These are phyloP conservation scores for Spea multiplicata DNA, from an alignment of 2,113 vertebrate genomes.

Conservation along the genomic window DNA sequence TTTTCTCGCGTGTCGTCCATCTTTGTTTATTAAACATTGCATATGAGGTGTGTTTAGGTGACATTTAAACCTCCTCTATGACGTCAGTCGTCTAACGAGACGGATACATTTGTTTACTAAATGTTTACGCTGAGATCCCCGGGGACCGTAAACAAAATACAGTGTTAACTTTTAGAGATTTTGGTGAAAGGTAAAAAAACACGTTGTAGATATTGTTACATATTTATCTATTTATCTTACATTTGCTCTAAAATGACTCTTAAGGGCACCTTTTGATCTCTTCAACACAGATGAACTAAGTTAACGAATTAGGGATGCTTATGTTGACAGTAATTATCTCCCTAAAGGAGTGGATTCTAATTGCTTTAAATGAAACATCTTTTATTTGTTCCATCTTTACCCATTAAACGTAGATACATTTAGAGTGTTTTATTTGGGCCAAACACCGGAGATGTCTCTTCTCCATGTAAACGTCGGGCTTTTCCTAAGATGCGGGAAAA, in stretches of 20 bases:
- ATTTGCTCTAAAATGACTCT: constrained; percentile 14
- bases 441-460: too few relatives aligned
- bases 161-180: not conserved
- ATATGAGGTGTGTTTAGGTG: constrained; percentile 36
- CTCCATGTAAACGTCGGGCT: too few relatives aligned
- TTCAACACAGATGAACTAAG: not conserved
- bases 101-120: constrained; percentile 30
- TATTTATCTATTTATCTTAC: constrained; percentile 14
- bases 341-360: constrained; percentile 10
- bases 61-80: constrained; percentile 31
- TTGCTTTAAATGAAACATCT: constrained; percentile 18
- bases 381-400: constrained; percentile 16
- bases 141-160: not conserved
- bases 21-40: constrained; percentile 37
- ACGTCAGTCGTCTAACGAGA: constrained; percentile 20
- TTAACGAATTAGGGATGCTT: constrained; percentile 8
- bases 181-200: not conserved
- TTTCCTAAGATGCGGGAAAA: too few relatives aligned
- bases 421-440: too few relatives aligned
- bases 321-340: not conserved
- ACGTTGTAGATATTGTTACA: constrained; percentile 8
- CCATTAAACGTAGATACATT: not conserved
- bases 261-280: constrained; percentile 10
- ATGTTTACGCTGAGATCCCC: constrained; percentile 7
- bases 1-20: constrained; percentile 13